phyloP scores from a whole-genome alignment of 2,888 invertebrate genomes.

The Cerastis leucographa region DNA sequence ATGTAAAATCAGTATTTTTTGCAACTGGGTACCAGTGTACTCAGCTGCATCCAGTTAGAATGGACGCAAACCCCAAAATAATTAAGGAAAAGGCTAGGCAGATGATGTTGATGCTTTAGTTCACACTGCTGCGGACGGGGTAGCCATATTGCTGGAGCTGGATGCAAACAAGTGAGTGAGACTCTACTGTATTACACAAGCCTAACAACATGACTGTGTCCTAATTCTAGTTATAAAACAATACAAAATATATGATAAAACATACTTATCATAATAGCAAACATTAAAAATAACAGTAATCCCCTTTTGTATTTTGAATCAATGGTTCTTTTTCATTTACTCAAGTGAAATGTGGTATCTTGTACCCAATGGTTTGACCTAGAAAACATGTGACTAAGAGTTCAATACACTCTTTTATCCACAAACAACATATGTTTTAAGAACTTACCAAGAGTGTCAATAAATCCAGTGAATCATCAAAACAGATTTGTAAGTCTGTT shows the following conservation, averaged over 20 bases:
- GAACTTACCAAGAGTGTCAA: constrained; percentile 84
- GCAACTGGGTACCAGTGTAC: too few relatives aligned
- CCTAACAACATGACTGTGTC: neutral
- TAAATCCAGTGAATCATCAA: constrained; percentile 93
- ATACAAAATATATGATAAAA: too few relatives aligned
- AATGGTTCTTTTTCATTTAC: neutral
- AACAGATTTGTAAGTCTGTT: constrained; percentile 92
- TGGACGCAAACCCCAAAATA: too few relatives aligned
- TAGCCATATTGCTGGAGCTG: neutral
- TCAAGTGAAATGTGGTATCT: neutral
- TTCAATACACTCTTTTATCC: neutral
- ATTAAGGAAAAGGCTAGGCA: too few relatives aligned
- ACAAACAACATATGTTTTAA: neutral
- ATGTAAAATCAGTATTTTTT: too few relatives aligned
- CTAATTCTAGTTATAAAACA: neutral
- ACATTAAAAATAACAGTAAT: neutral
- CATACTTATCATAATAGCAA: neutral
- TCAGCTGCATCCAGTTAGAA: too few relatives aligned
- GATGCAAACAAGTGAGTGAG: neutral
- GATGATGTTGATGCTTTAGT: neutral
- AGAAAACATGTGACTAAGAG: constrained; percentile 9
- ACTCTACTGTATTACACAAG: neutral
- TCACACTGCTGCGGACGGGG: neutral
- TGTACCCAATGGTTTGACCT: constrained; percentile 2
- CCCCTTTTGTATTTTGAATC: neutral